phyloP scores from a whole-genome alignment of 2,797 vertebrate species.

The Ficedula albicollis region DNA sequence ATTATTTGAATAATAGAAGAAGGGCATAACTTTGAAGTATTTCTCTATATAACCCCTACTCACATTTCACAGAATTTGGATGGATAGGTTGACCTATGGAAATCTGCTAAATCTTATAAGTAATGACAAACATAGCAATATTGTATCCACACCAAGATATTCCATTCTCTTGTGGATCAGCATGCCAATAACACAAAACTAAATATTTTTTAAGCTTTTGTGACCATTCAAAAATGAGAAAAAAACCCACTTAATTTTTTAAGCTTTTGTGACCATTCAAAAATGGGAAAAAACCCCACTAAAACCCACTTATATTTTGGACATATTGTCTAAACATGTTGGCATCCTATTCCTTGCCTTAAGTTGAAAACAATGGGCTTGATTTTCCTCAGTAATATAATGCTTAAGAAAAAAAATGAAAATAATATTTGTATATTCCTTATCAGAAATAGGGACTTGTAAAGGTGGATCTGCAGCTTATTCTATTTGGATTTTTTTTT shows the following conservation, averaged over 20 bases:
- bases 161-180: neutral
- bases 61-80: neutral
- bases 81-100: neutral
- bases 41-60: neutral
- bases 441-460: neutral
- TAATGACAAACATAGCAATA: neutral
- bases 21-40: neutral
- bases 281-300: neutral
- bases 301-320: neutral
- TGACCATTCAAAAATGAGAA: neutral
- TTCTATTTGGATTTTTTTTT: neutral
- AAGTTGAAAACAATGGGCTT: neutral
- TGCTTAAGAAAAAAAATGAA: neutral
- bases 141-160: neutral
- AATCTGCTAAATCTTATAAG: neutral
- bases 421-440: neutral
- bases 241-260: neutral
- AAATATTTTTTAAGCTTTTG: neutral
- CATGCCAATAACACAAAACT: neutral
- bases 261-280: neutral
- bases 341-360: neutral
- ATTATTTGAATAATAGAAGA: neutral
- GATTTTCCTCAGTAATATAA: neutral
- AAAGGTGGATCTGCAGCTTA: neutral
- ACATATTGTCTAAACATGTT: neutral